Conservation (phyloP, 2,797 vertebrate genomes). For the Enteromius treurensis region DNA sequence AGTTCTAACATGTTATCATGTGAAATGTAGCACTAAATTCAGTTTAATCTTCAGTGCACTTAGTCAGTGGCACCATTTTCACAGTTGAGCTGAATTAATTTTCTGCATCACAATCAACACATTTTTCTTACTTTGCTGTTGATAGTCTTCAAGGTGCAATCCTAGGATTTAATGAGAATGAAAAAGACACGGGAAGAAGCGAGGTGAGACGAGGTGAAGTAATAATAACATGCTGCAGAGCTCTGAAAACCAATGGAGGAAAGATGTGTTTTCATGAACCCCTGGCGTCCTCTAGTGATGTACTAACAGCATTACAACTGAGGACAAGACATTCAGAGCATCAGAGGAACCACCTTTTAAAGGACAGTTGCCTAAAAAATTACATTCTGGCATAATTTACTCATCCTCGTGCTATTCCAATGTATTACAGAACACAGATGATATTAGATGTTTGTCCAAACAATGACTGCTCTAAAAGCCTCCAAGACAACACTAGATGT, state of each 20-base stretch:
- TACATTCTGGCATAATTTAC: no score
- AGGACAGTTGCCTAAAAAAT: background rate
- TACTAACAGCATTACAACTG: conserved; percentile 17
- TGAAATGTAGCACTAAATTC: background rate
- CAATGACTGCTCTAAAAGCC: background rate
- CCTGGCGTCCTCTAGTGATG: conserved; percentile 46
- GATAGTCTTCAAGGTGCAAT: conserved; percentile 12
- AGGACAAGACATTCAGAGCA: background rate
- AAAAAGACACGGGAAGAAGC: background rate
- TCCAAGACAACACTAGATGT: background rate
- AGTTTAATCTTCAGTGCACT: conserved; percentile 23
- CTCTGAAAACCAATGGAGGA: background rate
- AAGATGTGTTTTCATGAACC: background rate
- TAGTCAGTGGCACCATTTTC: conserved; percentile 23
- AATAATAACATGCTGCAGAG: background rate
- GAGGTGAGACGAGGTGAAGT: background rate
- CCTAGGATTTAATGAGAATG: conserved; percentile 6
- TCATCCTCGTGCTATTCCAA: no score
- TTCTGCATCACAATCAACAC: conserved; percentile 29
- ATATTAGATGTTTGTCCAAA: background rate
- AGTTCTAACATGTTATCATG: background rate
- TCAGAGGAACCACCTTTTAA: background rate
- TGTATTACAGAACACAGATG: background rate
- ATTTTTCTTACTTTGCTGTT: conserved; percentile 5
- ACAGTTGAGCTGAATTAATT: conserved; percentile 34